Conservation (phyloP, 2,797 vertebrate genomes). For the Ciconia nigra region DNA sequence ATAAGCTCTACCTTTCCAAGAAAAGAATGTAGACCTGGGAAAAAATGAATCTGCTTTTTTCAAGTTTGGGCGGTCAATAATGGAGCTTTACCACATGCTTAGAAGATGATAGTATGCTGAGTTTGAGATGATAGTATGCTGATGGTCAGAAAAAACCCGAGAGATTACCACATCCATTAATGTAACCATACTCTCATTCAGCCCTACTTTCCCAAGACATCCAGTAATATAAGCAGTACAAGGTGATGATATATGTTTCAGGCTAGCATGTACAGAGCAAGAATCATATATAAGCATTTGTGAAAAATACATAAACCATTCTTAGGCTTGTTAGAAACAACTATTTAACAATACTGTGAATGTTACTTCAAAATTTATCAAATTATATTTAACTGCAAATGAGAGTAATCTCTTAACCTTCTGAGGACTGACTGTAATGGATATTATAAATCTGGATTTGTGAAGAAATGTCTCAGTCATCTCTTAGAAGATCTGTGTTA, state of each 20-base stretch:
- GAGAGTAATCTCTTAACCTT: neutral
- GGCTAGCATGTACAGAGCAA: neutral
- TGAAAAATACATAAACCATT: neutral
- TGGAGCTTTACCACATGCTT: neutral
- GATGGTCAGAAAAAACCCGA: neutral
- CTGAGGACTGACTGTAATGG: neutral
- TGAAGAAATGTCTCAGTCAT: neutral
- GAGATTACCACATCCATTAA: neutral
- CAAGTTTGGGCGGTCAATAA: neutral
- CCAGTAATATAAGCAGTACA: neutral
- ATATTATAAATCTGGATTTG: neutral
- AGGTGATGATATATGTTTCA: neutral
- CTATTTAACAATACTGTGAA: neutral
- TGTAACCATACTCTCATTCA: neutral
- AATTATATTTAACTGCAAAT: neutral
- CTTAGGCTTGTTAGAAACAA: neutral
- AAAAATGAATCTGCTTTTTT: neutral
- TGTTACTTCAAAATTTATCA: neutral
- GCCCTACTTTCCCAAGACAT: neutral
- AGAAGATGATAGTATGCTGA: neutral
- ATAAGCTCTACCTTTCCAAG: neutral
- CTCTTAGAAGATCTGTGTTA: neutral
- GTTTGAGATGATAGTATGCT: neutral
- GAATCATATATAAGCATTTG: neutral
- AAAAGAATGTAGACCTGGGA: neutral